Evolutionary conservation across 2,888 invertebrate species (phyloP), one percentile per base, ranked within the genome.

Genomic region (Eubasilissa splendida): DNA sequence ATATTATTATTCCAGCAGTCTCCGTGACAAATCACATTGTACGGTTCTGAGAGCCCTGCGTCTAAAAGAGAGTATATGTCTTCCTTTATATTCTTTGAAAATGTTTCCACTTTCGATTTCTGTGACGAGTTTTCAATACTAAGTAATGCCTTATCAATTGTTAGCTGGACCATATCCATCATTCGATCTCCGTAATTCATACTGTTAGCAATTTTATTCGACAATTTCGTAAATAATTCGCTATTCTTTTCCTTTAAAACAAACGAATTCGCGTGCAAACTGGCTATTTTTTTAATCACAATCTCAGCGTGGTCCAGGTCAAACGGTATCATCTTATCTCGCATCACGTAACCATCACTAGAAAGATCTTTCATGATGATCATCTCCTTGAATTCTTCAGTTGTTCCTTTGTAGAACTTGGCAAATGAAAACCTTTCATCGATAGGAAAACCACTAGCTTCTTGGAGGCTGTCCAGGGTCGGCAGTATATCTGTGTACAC

Each of bases 1-100:
- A 83, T 80, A 12, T 83, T 83, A 58, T 83, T 83, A 50, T 60
- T 77, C 81, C 81, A 81, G 11, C 79, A 79, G 65, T 83, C 83
- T 14, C 83, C 83, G 56, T 83, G 83, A 53, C 79, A 83, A 14
- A 83, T 70, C 5, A 71, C 75, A 53, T 63, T 81, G 65, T 81
- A 81, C 0, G 81, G 81, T 4, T 65, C 59, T 2, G 70, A 56
- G 1, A 63, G 33, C 12, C 9, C 11, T 5, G 80, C 63, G 14
- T 52, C 60, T 8, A 79, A 33, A 11, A 33, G 56, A n/a, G 66
- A 58, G 3, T 4, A 11, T 54, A 79, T 58, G 3, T 31, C 56
- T 58, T 58, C 53, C 3, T 66, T 4, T 9, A 50, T 33, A 14
- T 80, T n/a, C 42, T 56, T 76, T 10, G 33, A 22, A 74, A 73